These are phyloP conservation scores for Cremastinae sp. DNA, from an alignment of 2,888 invertebrate genomes.

Conservation along the genomic window DNA sequence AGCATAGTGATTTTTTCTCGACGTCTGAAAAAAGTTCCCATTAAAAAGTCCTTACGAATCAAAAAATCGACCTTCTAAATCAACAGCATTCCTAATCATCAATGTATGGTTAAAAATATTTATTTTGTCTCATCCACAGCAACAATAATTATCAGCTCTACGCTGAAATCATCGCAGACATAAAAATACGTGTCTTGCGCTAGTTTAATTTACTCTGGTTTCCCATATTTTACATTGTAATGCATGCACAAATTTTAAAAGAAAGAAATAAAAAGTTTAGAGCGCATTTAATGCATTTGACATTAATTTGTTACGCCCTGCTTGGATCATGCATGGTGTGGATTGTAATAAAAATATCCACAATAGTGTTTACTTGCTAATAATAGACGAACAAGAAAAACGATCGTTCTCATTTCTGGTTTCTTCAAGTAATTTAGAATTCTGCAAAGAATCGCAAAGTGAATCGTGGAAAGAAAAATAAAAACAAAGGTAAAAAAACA, in stretches of 20 bases:
- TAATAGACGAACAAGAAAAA: constrained; percentile 22
- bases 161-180: too few relatives aligned
- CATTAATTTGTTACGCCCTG: constrained; percentile 59
- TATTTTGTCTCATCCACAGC: too few relatives aligned
- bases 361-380: constrained; percentile 14
- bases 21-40: too few relatives aligned
- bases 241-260: constrained; percentile 8
- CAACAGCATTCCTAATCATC: too few relatives aligned
- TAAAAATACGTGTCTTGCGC: too few relatives aligned
- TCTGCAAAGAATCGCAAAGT: neutral
- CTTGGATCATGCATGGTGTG: constrained; percentile 23
- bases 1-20: too few relatives aligned
- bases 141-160: too few relatives aligned
- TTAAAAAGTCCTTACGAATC: too few relatives aligned
- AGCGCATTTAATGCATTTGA: constrained; percentile 41
- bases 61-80: too few relatives aligned
- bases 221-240: neutral
- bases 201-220: constrained; percentile 3
- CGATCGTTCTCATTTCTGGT: constrained; percentile 44
- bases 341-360: constrained; percentile 22
- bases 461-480: neutral
- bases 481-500: neutral
- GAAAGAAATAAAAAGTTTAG: constrained; percentile 27
- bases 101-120: too few relatives aligned
- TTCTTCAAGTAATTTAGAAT: constrained; percentile 44